Percentiles rank a stretch among this genome's conserved stretches.
Conservation (phyloP, 2,113 vertebrate genomes). For the Mustela nigripes region DNA sequence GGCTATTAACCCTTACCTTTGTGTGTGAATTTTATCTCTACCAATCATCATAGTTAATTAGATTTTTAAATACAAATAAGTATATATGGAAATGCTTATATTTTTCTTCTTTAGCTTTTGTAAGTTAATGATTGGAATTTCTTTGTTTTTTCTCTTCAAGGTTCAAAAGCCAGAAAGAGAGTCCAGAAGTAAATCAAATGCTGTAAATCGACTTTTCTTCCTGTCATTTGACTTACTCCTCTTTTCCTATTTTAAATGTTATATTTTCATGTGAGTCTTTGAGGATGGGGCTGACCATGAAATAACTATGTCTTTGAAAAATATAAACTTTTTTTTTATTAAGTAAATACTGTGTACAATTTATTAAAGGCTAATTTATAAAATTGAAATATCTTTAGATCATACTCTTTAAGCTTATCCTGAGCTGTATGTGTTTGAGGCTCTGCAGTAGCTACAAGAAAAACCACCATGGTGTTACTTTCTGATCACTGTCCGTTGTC, state of each 20-base stretch:
- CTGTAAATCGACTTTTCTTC: conserved; percentile 48
- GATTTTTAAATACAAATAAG: background rate
- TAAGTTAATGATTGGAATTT: conserved; percentile 54
- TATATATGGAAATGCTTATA: background rate
- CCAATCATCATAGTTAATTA: background rate
- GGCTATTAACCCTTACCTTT: background rate
- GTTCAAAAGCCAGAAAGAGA: conserved; percentile 83
- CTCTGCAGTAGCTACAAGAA: background rate
- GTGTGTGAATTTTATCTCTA: background rate
- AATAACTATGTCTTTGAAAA: conserved; percentile 76
- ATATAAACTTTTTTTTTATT: conserved; percentile 81
- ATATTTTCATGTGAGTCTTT: conserved; percentile 66
- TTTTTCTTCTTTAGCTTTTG: conserved; percentile 33
- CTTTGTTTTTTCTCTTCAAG: conserved; percentile 75
- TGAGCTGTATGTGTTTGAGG: background rate
- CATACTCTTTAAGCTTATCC: background rate
- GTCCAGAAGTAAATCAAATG: conserved; percentile 82
- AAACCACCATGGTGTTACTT: background rate
- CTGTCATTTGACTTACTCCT: conserved; percentile 70
- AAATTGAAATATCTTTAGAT: background rate
- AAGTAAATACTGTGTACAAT: conserved; percentile 66
- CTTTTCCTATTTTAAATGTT: conserved; percentile 59
- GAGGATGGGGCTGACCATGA: background rate
- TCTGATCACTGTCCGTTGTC: background rate
- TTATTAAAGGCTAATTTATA: conserved; percentile 68